Evolutionary conservation across 2,113 vertebrate species (phyloP).

Genomic region (Gobius niger): DNA sequence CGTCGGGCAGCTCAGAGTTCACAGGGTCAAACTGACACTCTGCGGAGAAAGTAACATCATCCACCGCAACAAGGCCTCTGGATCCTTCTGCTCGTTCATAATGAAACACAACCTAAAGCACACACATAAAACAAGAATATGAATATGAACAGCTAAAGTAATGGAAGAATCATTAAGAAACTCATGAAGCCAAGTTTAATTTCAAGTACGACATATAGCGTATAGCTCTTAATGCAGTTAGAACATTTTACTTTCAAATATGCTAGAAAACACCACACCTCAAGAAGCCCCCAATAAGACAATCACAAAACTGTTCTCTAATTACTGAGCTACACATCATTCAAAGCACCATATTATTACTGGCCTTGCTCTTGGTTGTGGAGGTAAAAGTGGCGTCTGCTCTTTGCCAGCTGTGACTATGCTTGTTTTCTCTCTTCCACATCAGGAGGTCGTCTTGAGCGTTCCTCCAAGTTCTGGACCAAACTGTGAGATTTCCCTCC

Average conservation of each 20-base stretch:
- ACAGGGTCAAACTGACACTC: conserved; percentile 68
- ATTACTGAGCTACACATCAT: background rate
- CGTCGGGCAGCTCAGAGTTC: conserved; percentile 63
- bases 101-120: conserved; percentile 65
- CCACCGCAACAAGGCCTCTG: conserved; percentile 62
- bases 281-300: too few species aligned
- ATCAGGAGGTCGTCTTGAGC: conserved; percentile 54
- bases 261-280: too few species aligned
- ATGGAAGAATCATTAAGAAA: too few species aligned
- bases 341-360: background rate
- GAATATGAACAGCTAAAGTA: too few species aligned
- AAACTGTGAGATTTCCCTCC: conserved; percentile 36
- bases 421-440: conserved; percentile 49
- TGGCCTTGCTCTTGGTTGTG: conserved; percentile 66
- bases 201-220: too few species aligned
- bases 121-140: background rate
- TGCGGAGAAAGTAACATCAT: conserved; percentile 74
- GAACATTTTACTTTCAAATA: too few species aligned
- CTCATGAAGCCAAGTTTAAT: too few species aligned
- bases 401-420: conserved; percentile 71
- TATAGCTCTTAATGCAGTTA: background rate
- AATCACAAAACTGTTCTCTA: too few species aligned
- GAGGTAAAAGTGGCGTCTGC: conserved; percentile 66
- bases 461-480: conserved; percentile 40
- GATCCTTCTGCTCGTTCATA: conserved; percentile 36